Evolutionary conservation across 2,888 invertebrate species (phyloP), one percentile per base, ranked within the genome.

Genomic region (Lasioglossum marginatum): DNA sequence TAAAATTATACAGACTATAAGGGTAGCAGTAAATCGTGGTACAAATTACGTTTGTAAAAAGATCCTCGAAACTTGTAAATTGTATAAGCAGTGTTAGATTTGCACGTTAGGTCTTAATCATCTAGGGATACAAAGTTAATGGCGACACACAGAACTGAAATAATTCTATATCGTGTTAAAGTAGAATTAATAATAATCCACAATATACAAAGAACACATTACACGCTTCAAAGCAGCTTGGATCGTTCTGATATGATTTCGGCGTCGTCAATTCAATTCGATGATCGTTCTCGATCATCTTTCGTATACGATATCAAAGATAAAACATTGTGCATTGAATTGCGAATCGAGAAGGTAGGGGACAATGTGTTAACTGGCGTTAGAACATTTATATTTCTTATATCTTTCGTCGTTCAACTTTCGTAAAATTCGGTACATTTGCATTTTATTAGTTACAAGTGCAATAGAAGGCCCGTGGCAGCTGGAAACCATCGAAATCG

Each of bases 191-290:
- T 66, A 52, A 76, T 74, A 81, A 73, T 85, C 70, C 85, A 83
- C 77, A 88, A 89, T 87, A 76, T 83, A 87, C 82, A 87, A 85
- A 73, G 37, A 37, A 88, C 79, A 86, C 63, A 57, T 72, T 75
- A 82, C n/a, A 63, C 57, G 72, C 73, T 87, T 79, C 70, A 79
- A 79, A 86, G 74, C 71, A 78, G 77, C 84, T 86, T 80, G 75
- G 57, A 34, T 81, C 48, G 43, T 77, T 82, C 66, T 83, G 79
- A 80, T 79, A 86, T 86, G 52, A 10, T 60, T 60, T 78, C 45
- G 23, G 45, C 79, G 63, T 27, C 48, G 23, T n/a, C 34, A 23
- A n/a, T 16, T 63, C 60, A 34, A 60, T 66, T 68, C n/a, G 52
- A 76, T 76, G 43, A 40, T 75, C 43, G 63, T 14, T 3, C 34